Evolutionary conservation across 2,797 vertebrate genomes (phyloP).

Genomic region (Mallotus villosus): DNA sequence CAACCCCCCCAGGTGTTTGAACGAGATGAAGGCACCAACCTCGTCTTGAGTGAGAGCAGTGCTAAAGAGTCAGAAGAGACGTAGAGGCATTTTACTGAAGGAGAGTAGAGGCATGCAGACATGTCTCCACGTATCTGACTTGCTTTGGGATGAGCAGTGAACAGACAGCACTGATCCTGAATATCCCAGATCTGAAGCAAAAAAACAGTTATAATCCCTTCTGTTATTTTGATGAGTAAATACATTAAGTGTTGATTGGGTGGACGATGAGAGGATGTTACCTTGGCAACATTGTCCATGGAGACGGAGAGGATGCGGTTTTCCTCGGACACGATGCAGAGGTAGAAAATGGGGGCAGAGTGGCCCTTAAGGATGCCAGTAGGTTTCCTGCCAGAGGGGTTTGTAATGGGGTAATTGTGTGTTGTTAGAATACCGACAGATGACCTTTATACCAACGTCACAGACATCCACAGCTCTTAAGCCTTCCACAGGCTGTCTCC

Average conservation of each 20-base stretch:
- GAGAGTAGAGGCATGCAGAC: slow-evolving; percentile 67
- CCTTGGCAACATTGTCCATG: slow-evolving; percentile 69
- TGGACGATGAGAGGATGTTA: slow-evolving; percentile 28
- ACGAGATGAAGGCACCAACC: slow-evolving; percentile 54
- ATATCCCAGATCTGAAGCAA: slow-evolving; percentile 78
- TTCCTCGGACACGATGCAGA: slow-evolving; percentile 70
- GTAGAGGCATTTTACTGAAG: slow-evolving; percentile 64
- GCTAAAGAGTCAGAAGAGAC: slow-evolving; percentile 63
- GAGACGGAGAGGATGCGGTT: slow-evolving; percentile 74
- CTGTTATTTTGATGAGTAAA: background rate
- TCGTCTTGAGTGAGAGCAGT: slow-evolving; percentile 69
- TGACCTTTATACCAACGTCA: background rate
- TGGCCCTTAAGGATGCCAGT: slow-evolving; percentile 76
- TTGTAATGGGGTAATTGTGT: too few species aligned
- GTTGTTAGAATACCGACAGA: background rate
- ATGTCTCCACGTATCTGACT: slow-evolving; percentile 68
- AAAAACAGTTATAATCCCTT: background rate
- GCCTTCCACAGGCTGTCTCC: too few species aligned
- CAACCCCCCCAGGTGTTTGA: background rate
- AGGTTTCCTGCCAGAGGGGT: slow-evolving; percentile 63
- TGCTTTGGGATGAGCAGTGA: slow-evolving; percentile 67
- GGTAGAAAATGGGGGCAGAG: slow-evolving; percentile 62
- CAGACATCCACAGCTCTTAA: too few species aligned
- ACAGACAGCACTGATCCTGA: slow-evolving; percentile 74
- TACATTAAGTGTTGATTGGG: background rate